Evolutionary conservation across 2,888 invertebrate species (phyloP).

Genomic region (Ochropleura leucogaster): DNA sequence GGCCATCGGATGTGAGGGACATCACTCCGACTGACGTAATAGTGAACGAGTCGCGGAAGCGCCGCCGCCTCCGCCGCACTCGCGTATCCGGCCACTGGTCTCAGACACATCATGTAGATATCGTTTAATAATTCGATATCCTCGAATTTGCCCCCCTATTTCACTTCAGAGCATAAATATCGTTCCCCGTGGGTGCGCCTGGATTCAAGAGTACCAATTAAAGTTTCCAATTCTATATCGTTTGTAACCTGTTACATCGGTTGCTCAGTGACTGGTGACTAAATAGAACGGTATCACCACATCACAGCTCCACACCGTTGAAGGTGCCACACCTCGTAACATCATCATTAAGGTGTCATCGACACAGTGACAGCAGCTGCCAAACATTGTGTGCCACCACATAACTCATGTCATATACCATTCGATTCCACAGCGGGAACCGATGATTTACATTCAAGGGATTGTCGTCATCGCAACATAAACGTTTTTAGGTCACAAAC

Average conservation of each 20-base stretch:
- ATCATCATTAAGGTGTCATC: constrained; percentile 4
- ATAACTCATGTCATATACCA: constrained; percentile 10
- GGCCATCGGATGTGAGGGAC: constrained; percentile 24
- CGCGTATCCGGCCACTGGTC: constrained; percentile 23
- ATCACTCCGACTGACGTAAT: constrained; percentile 11
- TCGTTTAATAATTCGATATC: neutral
- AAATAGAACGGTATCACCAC: constrained; percentile 5
- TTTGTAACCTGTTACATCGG: constrained; percentile 2
- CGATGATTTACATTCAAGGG: constrained; percentile 26
- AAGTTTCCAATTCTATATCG: neutral
- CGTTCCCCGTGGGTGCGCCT: neutral
- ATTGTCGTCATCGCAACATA: constrained; percentile 9
- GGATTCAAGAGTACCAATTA: neutral
- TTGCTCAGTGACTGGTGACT: constrained; percentile 6
- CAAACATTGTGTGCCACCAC: constrained; percentile 10
- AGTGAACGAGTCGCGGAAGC: constrained; percentile 42
- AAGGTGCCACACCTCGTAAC: neutral
- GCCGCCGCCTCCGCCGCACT: no score
- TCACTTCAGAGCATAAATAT: neutral
- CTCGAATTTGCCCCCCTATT: no score
- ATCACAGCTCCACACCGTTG: neutral
- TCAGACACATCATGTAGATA: neutral
- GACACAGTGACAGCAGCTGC: neutral
- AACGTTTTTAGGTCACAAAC: constrained; percentile 7
- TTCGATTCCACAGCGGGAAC: neutral